These are phyloP conservation scores for Cerastis rubricosa DNA, from an alignment of 2,888 invertebrate genomes.

Conservation along the genomic window DNA sequence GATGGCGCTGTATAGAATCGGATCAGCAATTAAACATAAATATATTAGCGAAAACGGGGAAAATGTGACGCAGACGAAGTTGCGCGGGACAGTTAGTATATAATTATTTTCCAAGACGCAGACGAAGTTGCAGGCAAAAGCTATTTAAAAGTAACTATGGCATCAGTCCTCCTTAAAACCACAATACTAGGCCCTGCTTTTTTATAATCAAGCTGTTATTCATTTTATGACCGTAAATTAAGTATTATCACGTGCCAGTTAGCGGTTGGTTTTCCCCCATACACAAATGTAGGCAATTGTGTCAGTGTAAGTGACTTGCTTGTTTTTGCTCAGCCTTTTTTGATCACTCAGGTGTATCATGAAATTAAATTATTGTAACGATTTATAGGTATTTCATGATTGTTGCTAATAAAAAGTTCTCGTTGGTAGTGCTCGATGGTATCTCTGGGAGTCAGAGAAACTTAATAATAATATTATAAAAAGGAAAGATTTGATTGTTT, in stretches of 20 bases:
- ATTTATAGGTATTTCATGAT: neutral
- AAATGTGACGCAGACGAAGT: no score
- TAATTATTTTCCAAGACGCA: neutral
- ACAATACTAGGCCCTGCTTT: neutral
- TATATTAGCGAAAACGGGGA: no score
- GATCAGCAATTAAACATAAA: no score
- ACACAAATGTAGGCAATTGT: slow-evolving; percentile 1
- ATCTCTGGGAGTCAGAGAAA: neutral
- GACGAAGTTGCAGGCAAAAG: neutral
- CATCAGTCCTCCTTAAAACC: neutral
- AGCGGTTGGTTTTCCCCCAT: slow-evolving; percentile 28
- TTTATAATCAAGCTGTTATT: neutral
- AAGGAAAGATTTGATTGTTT: no score
- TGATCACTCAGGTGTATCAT: neutral
- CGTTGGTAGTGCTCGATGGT: neutral
- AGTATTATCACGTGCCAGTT: neutral
- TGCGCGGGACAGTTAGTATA: no score
- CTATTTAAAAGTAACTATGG: neutral
- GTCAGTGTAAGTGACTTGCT: slow-evolving; percentile 3
- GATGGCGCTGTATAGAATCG: no score
- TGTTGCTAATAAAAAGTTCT: neutral
- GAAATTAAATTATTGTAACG: neutral
- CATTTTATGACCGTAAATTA: neutral
- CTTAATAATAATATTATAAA: no score
- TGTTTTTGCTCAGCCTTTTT: neutral